A percentile compares a stretch with the other conserved stretches of the same genome.
These are phyloP conservation scores for Drosophila rubida DNA, from an alignment of 2,888 invertebrate species.

Conservation along the genomic window DNA sequence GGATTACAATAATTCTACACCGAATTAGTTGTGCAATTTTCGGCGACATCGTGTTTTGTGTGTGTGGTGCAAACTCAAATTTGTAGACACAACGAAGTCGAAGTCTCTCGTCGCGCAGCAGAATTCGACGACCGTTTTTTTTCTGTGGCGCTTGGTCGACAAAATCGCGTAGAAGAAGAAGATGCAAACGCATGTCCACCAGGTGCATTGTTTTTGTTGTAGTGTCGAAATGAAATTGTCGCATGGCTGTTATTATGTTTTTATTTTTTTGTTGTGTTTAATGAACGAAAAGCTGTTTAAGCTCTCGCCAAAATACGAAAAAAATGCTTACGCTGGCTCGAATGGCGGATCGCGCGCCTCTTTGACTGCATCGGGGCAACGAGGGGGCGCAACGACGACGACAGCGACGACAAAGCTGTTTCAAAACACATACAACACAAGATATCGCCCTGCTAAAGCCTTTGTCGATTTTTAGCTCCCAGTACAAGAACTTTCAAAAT, in stretches of 20 bases:
- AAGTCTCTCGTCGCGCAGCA: slow-evolving; percentile 12
- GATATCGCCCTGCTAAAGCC: slow-evolving; percentile 82
- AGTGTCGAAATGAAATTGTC: slow-evolving; percentile 29
- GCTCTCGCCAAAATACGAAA: slow-evolving; percentile 56
- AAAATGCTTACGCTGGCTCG: slow-evolving; percentile 65
- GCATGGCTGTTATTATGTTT: slow-evolving; percentile 12
- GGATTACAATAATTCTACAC: slow-evolving; percentile 85
- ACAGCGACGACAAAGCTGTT: slow-evolving; percentile 26
- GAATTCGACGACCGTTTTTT: slow-evolving; percentile 40
- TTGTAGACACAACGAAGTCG: slow-evolving; percentile 64
- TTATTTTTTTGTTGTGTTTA: neutral
- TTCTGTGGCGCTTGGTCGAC: neutral
- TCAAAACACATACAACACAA: slow-evolving; percentile 44
- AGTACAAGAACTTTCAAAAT: slow-evolving; percentile 84
- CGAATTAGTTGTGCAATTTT: slow-evolving; percentile 82
- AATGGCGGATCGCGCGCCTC: slow-evolving; percentile 49
- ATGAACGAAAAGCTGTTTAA: slow-evolving; percentile 62
- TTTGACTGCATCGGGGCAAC: neutral
- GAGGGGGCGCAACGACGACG: neutral
- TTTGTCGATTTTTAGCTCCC: slow-evolving; percentile 83
- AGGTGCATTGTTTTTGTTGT: slow-evolving; percentile 11
- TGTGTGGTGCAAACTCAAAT: slow-evolving; percentile 29
- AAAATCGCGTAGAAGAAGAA: slow-evolving; percentile 8
- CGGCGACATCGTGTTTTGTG: slow-evolving; percentile 43
- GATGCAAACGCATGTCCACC: neutral